Evolutionary conservation across 1,140 invertebrate genomes (phyloP).

Genomic region (Sarcophaga peregrina): DNA sequence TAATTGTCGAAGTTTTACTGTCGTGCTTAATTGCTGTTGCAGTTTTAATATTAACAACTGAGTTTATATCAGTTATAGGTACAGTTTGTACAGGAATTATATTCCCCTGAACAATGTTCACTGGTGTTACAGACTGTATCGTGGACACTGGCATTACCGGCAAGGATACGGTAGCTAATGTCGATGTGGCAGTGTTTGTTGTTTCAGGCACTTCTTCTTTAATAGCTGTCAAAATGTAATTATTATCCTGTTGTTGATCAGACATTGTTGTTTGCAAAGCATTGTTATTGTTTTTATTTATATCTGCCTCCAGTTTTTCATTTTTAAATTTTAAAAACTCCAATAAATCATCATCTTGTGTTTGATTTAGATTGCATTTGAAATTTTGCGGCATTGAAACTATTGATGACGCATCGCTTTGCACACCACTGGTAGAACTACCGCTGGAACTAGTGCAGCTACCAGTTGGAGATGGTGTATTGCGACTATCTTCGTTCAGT

Average conservation of each 20-base stretch:
- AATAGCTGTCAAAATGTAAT: background rate
- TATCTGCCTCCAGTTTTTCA: constrained; percentile 5
- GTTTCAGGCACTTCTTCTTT: background rate
- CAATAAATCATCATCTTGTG: constrained; percentile 14
- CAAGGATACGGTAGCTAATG: constrained; percentile 11
- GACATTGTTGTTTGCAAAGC: background rate
- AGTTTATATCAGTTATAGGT: constrained; percentile 28
- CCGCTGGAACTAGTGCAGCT: constrained; percentile 54
- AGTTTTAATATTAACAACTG: constrained; percentile 23
- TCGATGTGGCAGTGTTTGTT: background rate
- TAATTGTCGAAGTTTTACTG: background rate
- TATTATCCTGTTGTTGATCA: background rate
- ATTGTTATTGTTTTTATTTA: background rate
- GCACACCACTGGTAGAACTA: constrained; percentile 52
- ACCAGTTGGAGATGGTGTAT: constrained; percentile 59
- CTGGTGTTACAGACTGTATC: constrained; percentile 26
- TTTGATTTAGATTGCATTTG: background rate
- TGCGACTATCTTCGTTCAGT: constrained; percentile 49
- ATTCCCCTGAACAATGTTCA: constrained; percentile 36
- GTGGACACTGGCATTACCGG: constrained; percentile 33
- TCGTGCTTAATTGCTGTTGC: constrained; percentile 29
- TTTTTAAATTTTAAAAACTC: constrained; percentile 38
- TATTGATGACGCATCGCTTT: constrained; percentile 54
- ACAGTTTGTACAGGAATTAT: constrained; percentile 46
- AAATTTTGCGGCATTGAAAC: constrained; percentile 33